Evolutionary conservation across 2,888 invertebrate genomes (phyloP).

Genomic region (Spodoptera picta): DNA sequence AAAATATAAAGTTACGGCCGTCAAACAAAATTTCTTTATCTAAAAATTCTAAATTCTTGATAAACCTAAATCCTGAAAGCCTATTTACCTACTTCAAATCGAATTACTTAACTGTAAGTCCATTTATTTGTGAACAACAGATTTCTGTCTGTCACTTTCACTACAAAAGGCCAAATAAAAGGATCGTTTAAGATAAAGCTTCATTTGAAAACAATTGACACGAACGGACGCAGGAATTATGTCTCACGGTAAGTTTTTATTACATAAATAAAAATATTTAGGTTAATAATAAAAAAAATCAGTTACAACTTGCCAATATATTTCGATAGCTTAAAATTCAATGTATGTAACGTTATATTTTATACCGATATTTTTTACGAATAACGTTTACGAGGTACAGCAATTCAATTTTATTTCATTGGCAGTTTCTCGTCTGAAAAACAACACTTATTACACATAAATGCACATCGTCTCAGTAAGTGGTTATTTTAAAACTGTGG

Average conservation of each 20-base stretch:
- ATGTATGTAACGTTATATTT: conserved; percentile 19
- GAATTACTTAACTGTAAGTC: conserved; percentile 1
- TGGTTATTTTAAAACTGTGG: conserved; percentile 74
- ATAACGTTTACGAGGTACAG: conserved; percentile 15
- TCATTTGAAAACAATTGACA: conserved; percentile 56
- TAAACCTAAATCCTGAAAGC: conserved; percentile 2
- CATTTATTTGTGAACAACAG: conserved; percentile 11
- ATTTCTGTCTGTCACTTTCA: conserved; percentile 30
- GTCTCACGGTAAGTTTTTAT: background rate
- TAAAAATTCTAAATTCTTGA: background rate
- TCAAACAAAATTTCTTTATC: too few relatives aligned
- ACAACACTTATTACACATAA: conserved; percentile 65
- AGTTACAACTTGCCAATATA: conserved; percentile 13
- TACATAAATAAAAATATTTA: background rate
- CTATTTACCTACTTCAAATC: background rate
- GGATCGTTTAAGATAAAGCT: conserved; percentile 22
- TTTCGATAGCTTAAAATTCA: conserved; percentile 14
- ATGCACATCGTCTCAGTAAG: conserved; percentile 68
- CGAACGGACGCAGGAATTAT: conserved; percentile 60
- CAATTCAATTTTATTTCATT: conserved; percentile 46
- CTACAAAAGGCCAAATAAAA: conserved; percentile 57
- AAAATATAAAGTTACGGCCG: too few relatives aligned
- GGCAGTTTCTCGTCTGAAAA: conserved; percentile 57
- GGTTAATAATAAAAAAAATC: conserved; percentile 1
- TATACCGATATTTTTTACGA: conserved; percentile 16